Percentiles rank a stretch among this genome's conserved stretches.
phyloP scores from a whole-genome alignment of 92 coral and sea anemone genomes.

The Muricea muricata region DNA sequence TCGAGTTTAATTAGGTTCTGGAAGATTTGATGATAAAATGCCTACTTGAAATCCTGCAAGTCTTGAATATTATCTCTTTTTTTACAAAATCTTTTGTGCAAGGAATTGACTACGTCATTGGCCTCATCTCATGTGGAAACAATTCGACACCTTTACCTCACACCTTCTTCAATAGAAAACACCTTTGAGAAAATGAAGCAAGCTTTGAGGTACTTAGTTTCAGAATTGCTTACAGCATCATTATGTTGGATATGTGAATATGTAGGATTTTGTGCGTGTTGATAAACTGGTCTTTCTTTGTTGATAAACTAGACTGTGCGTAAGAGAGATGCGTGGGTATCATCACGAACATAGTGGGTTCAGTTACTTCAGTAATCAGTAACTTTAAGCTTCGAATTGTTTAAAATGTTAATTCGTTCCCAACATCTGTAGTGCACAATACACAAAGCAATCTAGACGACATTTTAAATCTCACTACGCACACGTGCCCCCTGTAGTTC shows the following conservation, averaged over 20 bases:
- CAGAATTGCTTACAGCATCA: no score
- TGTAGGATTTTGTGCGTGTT: neutral
- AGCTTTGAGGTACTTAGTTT: neutral
- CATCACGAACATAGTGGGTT: neutral
- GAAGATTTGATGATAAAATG: no score
- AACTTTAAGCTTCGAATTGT: neutral
- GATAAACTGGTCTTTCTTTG: neutral
- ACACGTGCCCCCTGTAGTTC: neutral
- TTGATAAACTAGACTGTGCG: no score
- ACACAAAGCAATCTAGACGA: neutral
- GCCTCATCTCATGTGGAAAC: neutral
- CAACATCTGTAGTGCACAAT: neutral
- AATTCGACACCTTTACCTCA: neutral
- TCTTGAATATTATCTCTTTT: neutral
- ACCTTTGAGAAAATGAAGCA: neutral
- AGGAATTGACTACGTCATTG: neutral
- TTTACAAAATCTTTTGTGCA: neutral
- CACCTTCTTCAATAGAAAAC: neutral
- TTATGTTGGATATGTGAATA: neutral
- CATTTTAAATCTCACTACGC: neutral
- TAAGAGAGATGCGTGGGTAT: no score
- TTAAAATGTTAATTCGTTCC: neutral
- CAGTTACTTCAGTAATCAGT: neutral
- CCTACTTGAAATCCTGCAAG: neutral
- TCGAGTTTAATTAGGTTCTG: no score